A percentile compares a stretch with the other conserved stretches of the same genome.
phyloP scores from a whole-genome alignment of 2,888 invertebrate genomes.

The Xestia xanthographa region DNA sequence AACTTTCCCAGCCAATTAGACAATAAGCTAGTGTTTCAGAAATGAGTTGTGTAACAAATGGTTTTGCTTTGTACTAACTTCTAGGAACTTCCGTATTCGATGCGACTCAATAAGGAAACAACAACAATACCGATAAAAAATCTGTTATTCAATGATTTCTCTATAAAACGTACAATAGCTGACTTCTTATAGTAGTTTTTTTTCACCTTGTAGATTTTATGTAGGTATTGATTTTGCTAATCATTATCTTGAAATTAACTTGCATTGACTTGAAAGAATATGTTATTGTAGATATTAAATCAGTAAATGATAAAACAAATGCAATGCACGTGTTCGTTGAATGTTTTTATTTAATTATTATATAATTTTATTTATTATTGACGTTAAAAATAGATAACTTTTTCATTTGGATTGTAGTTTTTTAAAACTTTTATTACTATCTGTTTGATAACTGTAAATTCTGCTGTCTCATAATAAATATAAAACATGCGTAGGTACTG shows the following conservation, averaged over 20 bases:
- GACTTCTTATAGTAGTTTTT: conserved; percentile 40
- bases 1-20: neutral
- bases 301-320: conserved; percentile 24
- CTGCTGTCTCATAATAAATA: neutral
- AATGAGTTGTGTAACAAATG: conserved; percentile 19
- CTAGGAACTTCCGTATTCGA: conserved; percentile 55
- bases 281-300: conserved; percentile 24
- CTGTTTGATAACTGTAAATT: conserved; percentile 1
- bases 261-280: neutral
- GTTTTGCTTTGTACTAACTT: conserved; percentile 32
- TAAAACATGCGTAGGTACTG: neutral
- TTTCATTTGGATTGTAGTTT: conserved; percentile 1
- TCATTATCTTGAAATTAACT: too few species aligned
- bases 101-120: conserved; percentile 59
- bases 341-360: conserved; percentile 4
- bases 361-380: conserved; percentile 11
- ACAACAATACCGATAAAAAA: conserved; percentile 52
- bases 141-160: conserved; percentile 51
- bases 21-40: conserved; percentile 3
- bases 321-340: neutral
- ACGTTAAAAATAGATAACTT: conserved; percentile 24
- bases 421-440: conserved; percentile 21
- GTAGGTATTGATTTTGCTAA: conserved; percentile 18
- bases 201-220: conserved; percentile 22
- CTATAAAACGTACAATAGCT: conserved; percentile 48